phyloP scores from a whole-genome alignment of 2,888 invertebrate genomes.

The Dorcus hopei region DNA sequence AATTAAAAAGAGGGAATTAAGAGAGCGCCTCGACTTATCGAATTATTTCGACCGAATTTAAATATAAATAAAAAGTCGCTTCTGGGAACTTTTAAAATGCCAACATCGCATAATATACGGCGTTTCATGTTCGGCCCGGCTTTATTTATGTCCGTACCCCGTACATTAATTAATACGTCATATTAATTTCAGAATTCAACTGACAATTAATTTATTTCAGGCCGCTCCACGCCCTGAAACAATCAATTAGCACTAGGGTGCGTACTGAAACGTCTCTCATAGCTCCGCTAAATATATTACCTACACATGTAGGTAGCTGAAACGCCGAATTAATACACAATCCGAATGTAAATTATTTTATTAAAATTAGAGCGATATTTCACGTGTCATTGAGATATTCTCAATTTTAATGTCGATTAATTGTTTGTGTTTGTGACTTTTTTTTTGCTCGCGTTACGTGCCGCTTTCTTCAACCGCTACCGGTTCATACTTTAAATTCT shows the following conservation, averaged over 20 bases:
- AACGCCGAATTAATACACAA: not conserved
- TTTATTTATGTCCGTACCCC: conserved; percentile 27
- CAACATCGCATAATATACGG: conserved; percentile 3
- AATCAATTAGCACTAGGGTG: conserved; percentile 32
- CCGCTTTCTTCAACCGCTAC: too few relatives aligned
- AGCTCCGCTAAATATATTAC: conserved; percentile 14
- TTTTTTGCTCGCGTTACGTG: not conserved
- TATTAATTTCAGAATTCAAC: conserved; percentile 32
- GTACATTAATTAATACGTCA: conserved; percentile 31
- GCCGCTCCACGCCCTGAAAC: conserved; percentile 27
- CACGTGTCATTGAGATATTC: not conserved
- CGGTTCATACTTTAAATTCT: too few relatives aligned
- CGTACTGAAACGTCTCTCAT: conserved; percentile 15
- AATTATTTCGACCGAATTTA: conserved; percentile 2
- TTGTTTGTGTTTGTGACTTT: not conserved
- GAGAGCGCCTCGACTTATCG: not conserved
- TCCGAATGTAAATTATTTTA: not conserved
- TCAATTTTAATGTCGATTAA: conserved; percentile 1
- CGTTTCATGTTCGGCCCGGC: conserved; percentile 4
- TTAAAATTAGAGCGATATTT: not conserved
- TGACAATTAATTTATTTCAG: conserved; percentile 31
- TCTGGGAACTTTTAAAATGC: conserved; percentile 3
- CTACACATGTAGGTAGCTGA: conserved; percentile 1
- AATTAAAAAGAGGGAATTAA: conserved; percentile 1
- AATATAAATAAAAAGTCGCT: conserved; percentile 7